A percentile compares a stretch with the other conserved stretches of the same genome.
phyloP scores from a whole-genome alignment of 2,888 invertebrate genomes.

The Lepeophtheirus nordmannii region DNA sequence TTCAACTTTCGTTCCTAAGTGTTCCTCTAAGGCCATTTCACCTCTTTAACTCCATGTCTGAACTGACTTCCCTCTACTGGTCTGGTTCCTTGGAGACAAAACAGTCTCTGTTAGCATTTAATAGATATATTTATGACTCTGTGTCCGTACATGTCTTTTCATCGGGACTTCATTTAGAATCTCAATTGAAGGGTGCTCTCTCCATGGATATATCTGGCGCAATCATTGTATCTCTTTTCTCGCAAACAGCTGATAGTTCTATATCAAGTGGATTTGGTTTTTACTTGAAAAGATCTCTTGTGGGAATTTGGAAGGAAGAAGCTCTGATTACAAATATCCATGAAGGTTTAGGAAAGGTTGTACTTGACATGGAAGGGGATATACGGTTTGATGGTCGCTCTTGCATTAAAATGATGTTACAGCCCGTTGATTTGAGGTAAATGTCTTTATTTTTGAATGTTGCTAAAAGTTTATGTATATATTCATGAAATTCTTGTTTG shows the following conservation, averaged over 20 bases:
- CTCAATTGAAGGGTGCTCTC: background rate
- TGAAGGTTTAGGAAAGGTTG: background rate
- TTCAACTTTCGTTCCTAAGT: background rate
- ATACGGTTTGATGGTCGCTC: conserved; percentile 4
- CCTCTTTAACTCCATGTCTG: background rate
- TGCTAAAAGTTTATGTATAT: background rate
- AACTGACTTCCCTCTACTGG: background rate
- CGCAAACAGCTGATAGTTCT: background rate
- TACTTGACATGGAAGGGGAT: background rate
- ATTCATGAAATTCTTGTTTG: background rate
- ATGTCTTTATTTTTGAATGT: background rate
- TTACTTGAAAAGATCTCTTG: background rate
- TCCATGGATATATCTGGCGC: background rate
- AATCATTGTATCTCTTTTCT: background rate
- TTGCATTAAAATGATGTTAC: background rate
- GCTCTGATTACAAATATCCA: background rate
- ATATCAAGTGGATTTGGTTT: background rate
- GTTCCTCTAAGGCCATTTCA: background rate
- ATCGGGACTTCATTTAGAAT: background rate
- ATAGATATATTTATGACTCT: background rate
- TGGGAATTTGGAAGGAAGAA: background rate
- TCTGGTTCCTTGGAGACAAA: background rate
- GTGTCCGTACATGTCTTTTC: background rate
- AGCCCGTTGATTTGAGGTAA: background rate
- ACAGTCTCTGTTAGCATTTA: background rate